Base-by-base conservation (phyloP, 2,113 vertebrate genomes). In the Oncorhynchus tshawytscha region DNA sequence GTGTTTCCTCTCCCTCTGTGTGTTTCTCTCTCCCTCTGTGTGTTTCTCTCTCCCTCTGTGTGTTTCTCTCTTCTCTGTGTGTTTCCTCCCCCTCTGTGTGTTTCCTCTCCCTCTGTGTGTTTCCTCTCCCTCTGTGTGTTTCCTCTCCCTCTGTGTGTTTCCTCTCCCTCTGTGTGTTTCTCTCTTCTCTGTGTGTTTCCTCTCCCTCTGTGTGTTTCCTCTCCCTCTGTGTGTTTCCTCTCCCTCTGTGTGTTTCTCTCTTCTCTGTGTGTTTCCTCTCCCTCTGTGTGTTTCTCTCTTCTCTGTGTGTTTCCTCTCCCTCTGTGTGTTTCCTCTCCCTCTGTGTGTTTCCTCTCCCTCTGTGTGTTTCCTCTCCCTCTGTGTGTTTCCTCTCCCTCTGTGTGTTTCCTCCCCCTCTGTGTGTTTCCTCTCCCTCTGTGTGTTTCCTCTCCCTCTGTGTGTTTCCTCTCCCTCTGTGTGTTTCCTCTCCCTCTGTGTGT, bases 61-160 rank as follows among this genome's bases (percentile, higher is more conserved):
- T 76, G 74, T 72, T 15, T 71, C 48, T 59, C 57, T 3, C n/a
- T 9, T 15, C 9, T 15, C 5, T 31, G 16, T 76, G 76, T 31
- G 4, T 31, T 1, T 72, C 3, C 48, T 59, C 57, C 1, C n/a
- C 8, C n/a, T 15, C 5, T 20, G 5, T 31, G 31, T 31, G 16
- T 76, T 71, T 72, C 3, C 48, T 45, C 39, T 1, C 51, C 12
- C 31, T 12, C 39, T 45, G 79, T 72, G 5, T 34, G 1, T 34
- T 1, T 34, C 31, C 31, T 34, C 31, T 34, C 31, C 5, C 5
- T 31, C 1, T 34, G 5, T 34, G 5, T 34, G 5, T 34, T 6
- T 34, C 31, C 31, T 31, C 31, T 31, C 31, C 1, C 31, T 31
- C 5, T 34, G 5, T 34, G 5, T 68, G 67, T 78, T 82, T 74